Evolutionary conservation across 1,140 invertebrate genomes (phyloP).

Genomic region (Gonioctena quinquepunctata): DNA sequence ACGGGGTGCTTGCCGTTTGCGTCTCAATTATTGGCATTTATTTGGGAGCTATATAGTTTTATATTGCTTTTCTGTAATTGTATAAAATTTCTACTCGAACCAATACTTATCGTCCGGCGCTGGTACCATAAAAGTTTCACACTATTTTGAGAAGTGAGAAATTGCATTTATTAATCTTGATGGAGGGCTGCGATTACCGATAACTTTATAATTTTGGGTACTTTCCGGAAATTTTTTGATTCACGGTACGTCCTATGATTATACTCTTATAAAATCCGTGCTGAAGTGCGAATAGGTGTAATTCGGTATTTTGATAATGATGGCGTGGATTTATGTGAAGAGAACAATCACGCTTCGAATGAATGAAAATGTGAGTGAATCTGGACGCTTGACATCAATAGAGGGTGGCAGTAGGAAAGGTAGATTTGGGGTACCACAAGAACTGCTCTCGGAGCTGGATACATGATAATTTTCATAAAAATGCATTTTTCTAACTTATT

Average conservation of each 20-base stretch:
- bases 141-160: background rate
- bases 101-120: background rate
- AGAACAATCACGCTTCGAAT: no score
- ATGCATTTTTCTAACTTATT: no score
- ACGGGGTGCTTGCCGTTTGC: background rate
- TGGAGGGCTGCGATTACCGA: background rate
- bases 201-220: background rate
- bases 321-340: no score
- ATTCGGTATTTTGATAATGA: background rate
- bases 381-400: no score
- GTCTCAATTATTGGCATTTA: background rate
- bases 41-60: background rate
- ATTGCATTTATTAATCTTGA: background rate
- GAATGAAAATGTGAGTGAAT: no score
- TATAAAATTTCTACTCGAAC: background rate
- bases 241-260: background rate
- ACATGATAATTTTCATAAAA: no score
- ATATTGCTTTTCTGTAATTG: constrained; percentile 6
- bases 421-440: no score
- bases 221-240: background rate
- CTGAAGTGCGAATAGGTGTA: background rate
- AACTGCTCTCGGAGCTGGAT: no score
- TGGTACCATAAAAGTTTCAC: background rate
- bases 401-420: no score
- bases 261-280: background rate